phyloP scores from a whole-genome alignment of 1,140 invertebrate genomes.

The Rhopalosiphum maidis region DNA sequence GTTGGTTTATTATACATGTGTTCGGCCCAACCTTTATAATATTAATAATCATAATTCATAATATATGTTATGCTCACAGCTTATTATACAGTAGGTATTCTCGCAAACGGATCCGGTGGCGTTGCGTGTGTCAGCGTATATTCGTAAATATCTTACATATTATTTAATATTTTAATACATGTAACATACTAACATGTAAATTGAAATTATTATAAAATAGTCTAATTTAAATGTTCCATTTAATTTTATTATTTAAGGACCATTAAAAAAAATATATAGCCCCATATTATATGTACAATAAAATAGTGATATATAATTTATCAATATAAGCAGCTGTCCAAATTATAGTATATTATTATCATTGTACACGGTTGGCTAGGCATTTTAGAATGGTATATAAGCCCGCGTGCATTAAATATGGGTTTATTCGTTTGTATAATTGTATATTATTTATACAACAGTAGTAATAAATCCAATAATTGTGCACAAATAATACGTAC shows the following conservation, averaged over 20 bases:
- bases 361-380: not conserved
- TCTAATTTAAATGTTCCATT: not conserved
- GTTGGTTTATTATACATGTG: not conserved
- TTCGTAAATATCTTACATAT: not conserved
- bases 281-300: not conserved
- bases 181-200: not conserved
- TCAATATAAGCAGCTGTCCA: not conserved
- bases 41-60: not conserved
- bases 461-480: constrained; percentile 16
- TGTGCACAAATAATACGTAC: not conserved
- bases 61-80: not conserved
- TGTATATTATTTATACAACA: not conserved
- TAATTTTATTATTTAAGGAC: not conserved
- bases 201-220: not conserved
- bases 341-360: not conserved
- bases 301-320: not conserved
- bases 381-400: not conserved
- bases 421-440: not conserved
- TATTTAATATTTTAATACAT: not conserved
- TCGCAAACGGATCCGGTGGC: not conserved
- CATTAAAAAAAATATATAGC: not conserved
- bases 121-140: not conserved
- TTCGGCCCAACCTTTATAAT: constrained; percentile 20
- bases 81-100: constrained; percentile 7
- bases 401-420: not conserved